phyloP scores from a whole-genome alignment of 2,888 invertebrate species.

The Cancer borealis region DNA sequence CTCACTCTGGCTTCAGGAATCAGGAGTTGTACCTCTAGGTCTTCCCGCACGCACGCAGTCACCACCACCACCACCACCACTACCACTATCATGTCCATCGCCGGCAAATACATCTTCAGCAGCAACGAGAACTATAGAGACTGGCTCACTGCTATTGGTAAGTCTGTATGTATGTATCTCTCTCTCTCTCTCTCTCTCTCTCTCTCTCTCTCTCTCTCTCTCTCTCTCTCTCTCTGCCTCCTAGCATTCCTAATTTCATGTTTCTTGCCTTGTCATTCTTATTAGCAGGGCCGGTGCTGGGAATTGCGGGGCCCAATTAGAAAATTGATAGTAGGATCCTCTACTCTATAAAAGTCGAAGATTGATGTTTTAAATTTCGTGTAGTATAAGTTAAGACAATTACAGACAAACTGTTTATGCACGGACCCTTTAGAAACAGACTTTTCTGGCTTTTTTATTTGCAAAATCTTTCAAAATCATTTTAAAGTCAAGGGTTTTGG shows the following conservation, averaged over 20 bases:
- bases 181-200: no score
- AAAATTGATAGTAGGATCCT: no score
- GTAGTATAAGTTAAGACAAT: no score
- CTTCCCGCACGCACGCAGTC: neutral
- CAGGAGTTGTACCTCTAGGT: neutral
- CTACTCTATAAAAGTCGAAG: no score
- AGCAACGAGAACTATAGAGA: constrained; percentile 66
- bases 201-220: neutral
- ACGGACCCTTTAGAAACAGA: no score
- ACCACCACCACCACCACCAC: constrained; percentile 9
- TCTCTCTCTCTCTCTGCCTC: neutral
- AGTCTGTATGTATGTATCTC: neutral
- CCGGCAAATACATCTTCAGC: constrained; percentile 63
- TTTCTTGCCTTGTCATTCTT: neutral
- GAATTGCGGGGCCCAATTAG: no score
- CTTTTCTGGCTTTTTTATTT: no score
- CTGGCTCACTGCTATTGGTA: constrained; percentile 64
- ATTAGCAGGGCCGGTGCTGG: no score
- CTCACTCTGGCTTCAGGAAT: constrained; percentile 41
- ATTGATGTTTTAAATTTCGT: no score
- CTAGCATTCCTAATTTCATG: neutral
- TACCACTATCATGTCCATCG: constrained; percentile 55
- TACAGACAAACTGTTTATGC: no score
- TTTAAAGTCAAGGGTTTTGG: no score
- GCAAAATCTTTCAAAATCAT: no score